These are phyloP conservation scores for Rotaria macrura DNA, from an alignment of 2,888 invertebrate genomes.

Conservation along the genomic window DNA sequence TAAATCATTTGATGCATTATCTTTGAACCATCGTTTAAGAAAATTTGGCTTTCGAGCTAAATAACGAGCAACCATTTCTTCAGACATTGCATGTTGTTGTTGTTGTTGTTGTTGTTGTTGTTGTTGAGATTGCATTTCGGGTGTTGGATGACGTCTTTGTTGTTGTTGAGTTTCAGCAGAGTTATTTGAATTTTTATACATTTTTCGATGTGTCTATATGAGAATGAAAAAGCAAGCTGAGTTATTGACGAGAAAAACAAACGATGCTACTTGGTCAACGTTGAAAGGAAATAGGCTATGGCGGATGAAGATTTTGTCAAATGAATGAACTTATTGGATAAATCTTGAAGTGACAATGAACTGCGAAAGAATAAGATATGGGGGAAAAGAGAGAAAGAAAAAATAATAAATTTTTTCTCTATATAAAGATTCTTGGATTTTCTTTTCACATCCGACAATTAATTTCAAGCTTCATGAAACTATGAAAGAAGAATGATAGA, in stretches of 20 bases:
- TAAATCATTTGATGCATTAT: slow-evolving; percentile 22
- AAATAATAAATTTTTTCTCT: background rate
- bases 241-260: background rate
- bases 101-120: background rate
- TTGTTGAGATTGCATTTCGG: background rate
- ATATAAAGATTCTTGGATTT: background rate
- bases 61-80: slow-evolving; percentile 39
- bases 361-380: background rate
- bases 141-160: background rate
- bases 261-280: background rate
- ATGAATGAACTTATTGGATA: background rate
- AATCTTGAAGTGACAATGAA: background rate
- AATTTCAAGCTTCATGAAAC: background rate
- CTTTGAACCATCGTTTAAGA: slow-evolving; percentile 41
- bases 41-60: slow-evolving; percentile 41
- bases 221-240: background rate
- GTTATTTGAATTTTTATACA: background rate
- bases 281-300: background rate
- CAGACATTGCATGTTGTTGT: slow-evolving; percentile 34
- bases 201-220: background rate
- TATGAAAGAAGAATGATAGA: background rate
- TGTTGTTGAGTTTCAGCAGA: background rate
- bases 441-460: background rate
- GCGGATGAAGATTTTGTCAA: background rate
- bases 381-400: background rate